These are phyloP conservation scores for Caenorhabditis macrosperma DNA, from an alignment of 2,888 invertebrate species.

Conservation along the genomic window DNA sequence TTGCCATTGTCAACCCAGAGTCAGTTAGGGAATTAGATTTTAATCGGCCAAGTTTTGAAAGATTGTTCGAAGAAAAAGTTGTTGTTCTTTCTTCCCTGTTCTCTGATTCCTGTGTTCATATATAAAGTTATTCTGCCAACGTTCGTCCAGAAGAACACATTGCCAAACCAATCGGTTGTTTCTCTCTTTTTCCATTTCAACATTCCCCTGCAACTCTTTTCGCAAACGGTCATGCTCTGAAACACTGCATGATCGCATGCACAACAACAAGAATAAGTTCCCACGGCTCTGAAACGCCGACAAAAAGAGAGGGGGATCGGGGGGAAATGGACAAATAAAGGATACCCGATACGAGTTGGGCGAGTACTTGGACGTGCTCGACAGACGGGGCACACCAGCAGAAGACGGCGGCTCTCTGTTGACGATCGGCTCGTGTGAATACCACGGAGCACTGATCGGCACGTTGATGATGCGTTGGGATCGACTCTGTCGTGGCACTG, in stretches of 20 bases:
- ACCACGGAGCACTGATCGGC: constrained; percentile 68
- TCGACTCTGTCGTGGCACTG: constrained; percentile 10
- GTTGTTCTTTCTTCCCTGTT: too few relatives aligned
- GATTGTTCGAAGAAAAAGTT: too few relatives aligned
- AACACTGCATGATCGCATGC: constrained; percentile 35
- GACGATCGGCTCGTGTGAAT: constrained; percentile 39
- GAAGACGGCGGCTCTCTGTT: constrained; percentile 33
- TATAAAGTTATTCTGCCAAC: too few relatives aligned
- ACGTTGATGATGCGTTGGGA: constrained; percentile 57
- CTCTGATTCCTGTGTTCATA: too few relatives aligned
- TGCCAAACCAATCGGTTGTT: too few relatives aligned
- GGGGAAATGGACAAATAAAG: constrained; percentile 36
- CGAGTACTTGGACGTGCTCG: constrained; percentile 45
- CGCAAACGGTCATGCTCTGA: constrained; percentile 14
- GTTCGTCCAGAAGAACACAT: too few relatives aligned
- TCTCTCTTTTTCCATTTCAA: not conserved
- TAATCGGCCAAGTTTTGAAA: too few relatives aligned
- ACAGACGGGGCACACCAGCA: constrained; percentile 14
- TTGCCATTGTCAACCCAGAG: too few relatives aligned
- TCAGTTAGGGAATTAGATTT: too few relatives aligned
- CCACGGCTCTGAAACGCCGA: constrained; percentile 22
- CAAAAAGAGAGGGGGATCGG: constrained; percentile 9
- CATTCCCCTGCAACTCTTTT: not conserved
- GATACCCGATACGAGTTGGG: constrained; percentile 53
- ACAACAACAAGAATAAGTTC: constrained; percentile 1